A percentile compares a stretch with the other conserved stretches of the same genome.
Conservation (phyloP, 2,797 vertebrate genomes). For the Cuculus canorus region DNA sequence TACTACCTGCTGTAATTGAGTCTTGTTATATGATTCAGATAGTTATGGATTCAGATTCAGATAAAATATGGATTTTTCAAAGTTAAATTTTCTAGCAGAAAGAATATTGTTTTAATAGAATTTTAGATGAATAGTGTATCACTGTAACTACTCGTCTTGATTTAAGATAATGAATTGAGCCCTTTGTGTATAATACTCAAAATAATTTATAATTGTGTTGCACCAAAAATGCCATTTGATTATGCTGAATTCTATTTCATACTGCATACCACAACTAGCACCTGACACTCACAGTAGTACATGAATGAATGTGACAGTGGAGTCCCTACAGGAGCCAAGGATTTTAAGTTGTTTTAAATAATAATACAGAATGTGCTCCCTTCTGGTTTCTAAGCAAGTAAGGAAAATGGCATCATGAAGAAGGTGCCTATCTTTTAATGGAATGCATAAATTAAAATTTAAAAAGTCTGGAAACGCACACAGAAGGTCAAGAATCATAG, state of each 20-base stretch:
- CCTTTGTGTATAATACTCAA: conserved; percentile 24
- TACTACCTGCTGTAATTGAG: conserved; percentile 59
- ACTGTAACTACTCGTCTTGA: background rate
- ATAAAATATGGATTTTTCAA: conserved; percentile 50
- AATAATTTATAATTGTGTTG: conserved; percentile 37
- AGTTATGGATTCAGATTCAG: background rate
- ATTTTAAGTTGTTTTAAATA: conserved; percentile 24
- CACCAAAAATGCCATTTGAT: background rate
- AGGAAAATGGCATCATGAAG: background rate
- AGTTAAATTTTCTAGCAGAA: conserved; percentile 61
- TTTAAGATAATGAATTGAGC: conserved; percentile 50
- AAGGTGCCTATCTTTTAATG: conserved; percentile 9
- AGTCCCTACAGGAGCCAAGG: background rate
- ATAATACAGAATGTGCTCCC: background rate
- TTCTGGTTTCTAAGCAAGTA: conserved; percentile 25
- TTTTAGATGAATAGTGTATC: conserved; percentile 48
- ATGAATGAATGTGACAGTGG: background rate
- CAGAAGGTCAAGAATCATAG: background rate
- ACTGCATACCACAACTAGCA: conserved; percentile 6
- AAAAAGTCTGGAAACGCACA: background rate
- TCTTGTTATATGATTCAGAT: conserved; percentile 38
- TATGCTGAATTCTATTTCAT: conserved; percentile 21
- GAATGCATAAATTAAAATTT: conserved; percentile 34
- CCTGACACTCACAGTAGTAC: conserved; percentile 14
- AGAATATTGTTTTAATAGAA: conserved; percentile 48